Evolutionary conservation across 2,888 invertebrate genomes (phyloP).

Genomic region (Rhorus exstirpatorius): DNA sequence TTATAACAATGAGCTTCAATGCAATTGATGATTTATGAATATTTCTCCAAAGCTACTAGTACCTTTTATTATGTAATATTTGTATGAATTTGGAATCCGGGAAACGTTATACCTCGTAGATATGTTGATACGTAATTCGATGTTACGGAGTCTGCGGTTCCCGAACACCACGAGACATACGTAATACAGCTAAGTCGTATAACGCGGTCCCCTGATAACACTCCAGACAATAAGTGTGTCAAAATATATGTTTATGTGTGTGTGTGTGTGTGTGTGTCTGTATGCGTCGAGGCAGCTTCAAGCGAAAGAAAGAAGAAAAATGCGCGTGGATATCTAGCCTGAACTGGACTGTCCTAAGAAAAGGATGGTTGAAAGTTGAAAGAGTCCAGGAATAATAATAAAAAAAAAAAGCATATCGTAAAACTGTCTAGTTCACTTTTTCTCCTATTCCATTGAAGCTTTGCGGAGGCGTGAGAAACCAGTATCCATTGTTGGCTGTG

Average conservation of each 20-base stretch:
- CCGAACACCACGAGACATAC: not conserved
- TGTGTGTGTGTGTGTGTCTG: not conserved
- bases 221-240: conserved; percentile 13
- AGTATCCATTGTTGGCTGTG: not conserved
- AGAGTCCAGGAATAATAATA: conserved; percentile 2
- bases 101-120: not conserved
- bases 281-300: not conserved
- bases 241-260: not conserved
- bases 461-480: conserved; percentile 3
- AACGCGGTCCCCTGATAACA: conserved; percentile 16
- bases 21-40: too few relatives aligned
- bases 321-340: conserved; percentile 1
- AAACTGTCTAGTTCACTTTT: conserved; percentile 10
- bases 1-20: too few relatives aligned
- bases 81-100: not conserved
- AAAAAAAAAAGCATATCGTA: conserved; percentile 21
- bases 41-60: too few relatives aligned
- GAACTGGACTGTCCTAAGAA: not conserved
- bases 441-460: conserved; percentile 9
- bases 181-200: conserved; percentile 10
- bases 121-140: not conserved
- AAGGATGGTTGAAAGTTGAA: conserved; percentile 31
- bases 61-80: not conserved
- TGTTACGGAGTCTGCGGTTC: not conserved
- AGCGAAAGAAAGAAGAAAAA: conserved; percentile 14